Evolutionary conservation across 2,888 invertebrate species (phyloP).

Genomic region (Drosophila yooni): DNA sequence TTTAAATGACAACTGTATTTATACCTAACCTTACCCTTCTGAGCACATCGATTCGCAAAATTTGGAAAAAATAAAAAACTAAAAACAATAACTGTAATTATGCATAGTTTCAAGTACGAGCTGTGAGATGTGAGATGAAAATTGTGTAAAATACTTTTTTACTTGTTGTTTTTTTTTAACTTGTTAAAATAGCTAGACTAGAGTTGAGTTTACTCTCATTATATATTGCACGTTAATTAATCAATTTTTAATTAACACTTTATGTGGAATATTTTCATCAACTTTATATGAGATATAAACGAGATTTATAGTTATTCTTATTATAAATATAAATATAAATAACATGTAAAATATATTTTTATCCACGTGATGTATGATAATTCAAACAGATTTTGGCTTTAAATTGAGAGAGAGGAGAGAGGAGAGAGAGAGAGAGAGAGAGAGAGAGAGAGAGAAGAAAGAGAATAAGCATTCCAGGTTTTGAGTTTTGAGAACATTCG

Average conservation of each 20-base stretch:
- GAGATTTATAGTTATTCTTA: background rate
- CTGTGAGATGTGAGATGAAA: background rate
- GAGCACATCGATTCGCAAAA: background rate
- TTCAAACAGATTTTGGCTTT: background rate
- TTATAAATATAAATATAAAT: background rate
- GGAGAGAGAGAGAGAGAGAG: background rate
- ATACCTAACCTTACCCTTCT: background rate
- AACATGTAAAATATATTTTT: background rate
- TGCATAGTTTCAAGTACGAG: background rate
- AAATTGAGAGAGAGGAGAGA: too few relatives aligned
- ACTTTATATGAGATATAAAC: background rate
- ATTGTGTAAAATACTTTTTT: background rate
- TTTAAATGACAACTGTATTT: constrained; percentile 2
- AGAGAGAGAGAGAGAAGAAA: background rate
- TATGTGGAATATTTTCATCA: background rate
- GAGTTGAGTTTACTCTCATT: background rate
- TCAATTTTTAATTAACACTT: background rate
- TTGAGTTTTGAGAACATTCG: background rate
- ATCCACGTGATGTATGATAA: background rate
- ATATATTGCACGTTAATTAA: background rate
- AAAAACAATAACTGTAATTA: background rate
- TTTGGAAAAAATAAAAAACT: background rate
- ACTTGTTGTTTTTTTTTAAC: background rate
- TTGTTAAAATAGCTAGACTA: background rate
- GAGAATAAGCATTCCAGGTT: background rate